Evolutionary conservation across 1,140 invertebrate genomes (phyloP), one percentile per base, ranked within the genome.

Genomic region (Heterodera carotae): DNA sequence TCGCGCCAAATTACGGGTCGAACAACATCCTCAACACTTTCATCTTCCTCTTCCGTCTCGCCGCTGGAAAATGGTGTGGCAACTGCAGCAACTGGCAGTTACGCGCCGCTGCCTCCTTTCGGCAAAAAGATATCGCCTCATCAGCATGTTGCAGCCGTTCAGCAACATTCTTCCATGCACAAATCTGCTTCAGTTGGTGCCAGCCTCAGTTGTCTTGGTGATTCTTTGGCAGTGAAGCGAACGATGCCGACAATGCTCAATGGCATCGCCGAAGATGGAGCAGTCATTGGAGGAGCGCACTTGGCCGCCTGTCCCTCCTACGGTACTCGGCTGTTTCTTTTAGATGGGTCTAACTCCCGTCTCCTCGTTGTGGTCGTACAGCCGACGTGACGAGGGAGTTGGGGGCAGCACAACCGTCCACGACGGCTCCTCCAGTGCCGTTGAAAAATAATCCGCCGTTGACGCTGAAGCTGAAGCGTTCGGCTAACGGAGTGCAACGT

Each of bases 151-250:
- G 39, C 80, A 7, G 31, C 34, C 15, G 27, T 59, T 25, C 62
- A 66, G 73, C 75, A 56, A 31, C 34, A 76, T 8, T 10, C 72
- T 75, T 53, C 29, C 69, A 34, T 76, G 29, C 75, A 76, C 34
- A 76, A 76, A 27, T 76, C 75, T 25, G 75, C 67, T n/a, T 76
- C 75, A 22, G 75, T 76, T 18, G 73, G 70, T 59, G 74, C 60
- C 6, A 6, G 29, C 2, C 15, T 76, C 25, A 33, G 43, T 29
- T 31, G 31, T 27, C 56, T 76, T 31, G 66, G 33, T 22, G 53
- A 6, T 18, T 75, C 70, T 29, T 33, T 76, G 43, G 12, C 29
- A 18, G 25, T 39, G 18, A 60, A 33, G 27, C 48, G 22, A 4
- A n/a, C 48, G 22, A 18, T 0, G 62, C 10, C 62, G n/a, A n/a